These are phyloP conservation scores for Xestia c-nigrum DNA, from an alignment of 2,888 invertebrate species.

Conservation along the genomic window DNA sequence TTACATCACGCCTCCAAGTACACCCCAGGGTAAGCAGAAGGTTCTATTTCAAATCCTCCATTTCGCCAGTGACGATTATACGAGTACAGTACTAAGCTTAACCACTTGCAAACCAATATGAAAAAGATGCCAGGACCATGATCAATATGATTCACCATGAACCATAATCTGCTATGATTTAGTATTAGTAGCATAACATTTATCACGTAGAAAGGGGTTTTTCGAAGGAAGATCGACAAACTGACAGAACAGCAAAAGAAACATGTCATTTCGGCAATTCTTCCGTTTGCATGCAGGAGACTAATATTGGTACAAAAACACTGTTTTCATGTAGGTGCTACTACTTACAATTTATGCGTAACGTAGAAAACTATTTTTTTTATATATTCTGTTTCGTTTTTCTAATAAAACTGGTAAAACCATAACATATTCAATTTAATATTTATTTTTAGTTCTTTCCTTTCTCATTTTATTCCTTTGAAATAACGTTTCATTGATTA, in stretches of 20 bases:
- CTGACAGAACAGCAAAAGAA: no score
- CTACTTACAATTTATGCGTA: background rate
- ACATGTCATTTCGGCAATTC: no score
- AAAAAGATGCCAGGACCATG: background rate
- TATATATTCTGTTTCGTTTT: no score
- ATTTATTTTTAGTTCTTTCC: background rate
- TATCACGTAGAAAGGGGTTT: no score
- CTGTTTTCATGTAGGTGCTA: background rate
- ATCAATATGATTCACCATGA: no score
- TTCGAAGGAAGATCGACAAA: no score
- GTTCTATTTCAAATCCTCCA: background rate
- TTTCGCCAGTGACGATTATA: background rate
- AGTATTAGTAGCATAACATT: no score
- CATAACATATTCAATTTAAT: background rate
- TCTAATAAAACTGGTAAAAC: background rate
- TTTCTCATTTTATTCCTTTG: no score
- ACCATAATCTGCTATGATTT: no score
- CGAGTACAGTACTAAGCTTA: background rate
- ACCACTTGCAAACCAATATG: background rate
- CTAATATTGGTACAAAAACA: background rate
- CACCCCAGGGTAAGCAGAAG: constrained; percentile 18
- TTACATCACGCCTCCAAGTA: constrained; percentile 2
- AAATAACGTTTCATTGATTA: constrained; percentile 16
- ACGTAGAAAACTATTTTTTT: no score
- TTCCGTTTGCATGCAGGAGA: no score